Percentiles rank a stretch among this genome's conserved stretches.
Conservation (phyloP, 53 echinoderm and acorn worm genomes). For the Arbacia lixula region DNA sequence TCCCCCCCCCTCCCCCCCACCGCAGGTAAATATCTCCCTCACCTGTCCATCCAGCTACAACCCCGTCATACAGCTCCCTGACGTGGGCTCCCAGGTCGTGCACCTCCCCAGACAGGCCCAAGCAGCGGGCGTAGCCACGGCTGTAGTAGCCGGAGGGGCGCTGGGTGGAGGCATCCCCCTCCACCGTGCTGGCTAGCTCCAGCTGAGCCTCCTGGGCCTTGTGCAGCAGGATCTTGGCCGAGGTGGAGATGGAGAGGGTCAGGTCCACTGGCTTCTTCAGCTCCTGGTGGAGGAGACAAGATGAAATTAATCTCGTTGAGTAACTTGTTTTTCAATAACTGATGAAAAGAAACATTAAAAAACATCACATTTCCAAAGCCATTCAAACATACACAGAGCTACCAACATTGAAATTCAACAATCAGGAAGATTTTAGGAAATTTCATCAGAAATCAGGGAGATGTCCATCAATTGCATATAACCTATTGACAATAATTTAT, state of each 20-base stretch:
- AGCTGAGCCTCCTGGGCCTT: conserved; percentile 94
- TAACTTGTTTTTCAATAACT: too few relatives aligned
- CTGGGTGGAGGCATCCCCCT: conserved; percentile 46
- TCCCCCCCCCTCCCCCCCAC: too few relatives aligned
- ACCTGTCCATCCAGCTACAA: conserved; percentile 43
- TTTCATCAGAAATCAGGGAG: too few relatives aligned
- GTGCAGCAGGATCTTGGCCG: conserved; percentile 79
- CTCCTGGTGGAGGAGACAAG: conserved; percentile 42
- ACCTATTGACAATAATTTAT: too few relatives aligned
- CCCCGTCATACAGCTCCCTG: conserved; percentile 21
- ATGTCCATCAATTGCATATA: too few relatives aligned
- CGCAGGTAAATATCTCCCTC: too few relatives aligned
- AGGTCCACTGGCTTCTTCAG: conserved; percentile 66
- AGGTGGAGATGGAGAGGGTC: conserved; percentile 63
- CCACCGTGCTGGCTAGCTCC: conserved; percentile 82
- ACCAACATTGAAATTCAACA: too few relatives aligned
- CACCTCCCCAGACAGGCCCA: conserved; percentile 63
- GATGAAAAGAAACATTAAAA: too few relatives aligned
- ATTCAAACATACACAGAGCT: too few relatives aligned
- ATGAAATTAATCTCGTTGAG: neutral
- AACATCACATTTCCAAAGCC: too few relatives aligned
- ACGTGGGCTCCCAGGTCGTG: conserved; percentile 52
- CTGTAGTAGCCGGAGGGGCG: conserved; percentile 68
- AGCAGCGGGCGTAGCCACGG: conserved; percentile 75
- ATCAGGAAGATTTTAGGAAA: too few relatives aligned